A percentile compares a stretch with the other conserved stretches of the same genome.
These are phyloP conservation scores for Labeo catla DNA, from an alignment of 2,113 vertebrate species.

Conservation along the genomic window DNA sequence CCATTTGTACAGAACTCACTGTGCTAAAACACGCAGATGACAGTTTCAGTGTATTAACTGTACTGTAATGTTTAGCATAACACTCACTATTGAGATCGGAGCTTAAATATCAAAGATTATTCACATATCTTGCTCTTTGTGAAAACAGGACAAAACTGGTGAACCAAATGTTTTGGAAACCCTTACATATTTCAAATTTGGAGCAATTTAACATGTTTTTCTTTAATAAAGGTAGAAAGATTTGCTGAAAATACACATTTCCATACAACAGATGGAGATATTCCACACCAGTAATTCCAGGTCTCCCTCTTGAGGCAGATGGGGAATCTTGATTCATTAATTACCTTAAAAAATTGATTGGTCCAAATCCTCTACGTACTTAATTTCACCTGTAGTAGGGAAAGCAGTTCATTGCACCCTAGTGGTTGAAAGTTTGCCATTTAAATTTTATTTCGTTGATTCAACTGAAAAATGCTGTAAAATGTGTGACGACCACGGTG, in stretches of 20 bases:
- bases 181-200: too few relatives aligned
- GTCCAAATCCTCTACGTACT: not conserved
- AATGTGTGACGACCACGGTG: not conserved
- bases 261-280: not conserved
- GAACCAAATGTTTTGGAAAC: not conserved
- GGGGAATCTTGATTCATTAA: not conserved
- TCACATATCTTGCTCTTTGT: not conserved
- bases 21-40: constrained; percentile 4
- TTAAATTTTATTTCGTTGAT: not conserved
- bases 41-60: not conserved
- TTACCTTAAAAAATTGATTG: not conserved
- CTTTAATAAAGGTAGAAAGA: too few relatives aligned
- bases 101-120: not conserved
- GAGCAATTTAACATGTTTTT: too few relatives aligned
- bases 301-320: not conserved
- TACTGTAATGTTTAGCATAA: not conserved
- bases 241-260: not conserved
- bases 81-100: not conserved
- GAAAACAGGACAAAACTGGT: too few relatives aligned
- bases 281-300: not conserved
- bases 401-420: not conserved
- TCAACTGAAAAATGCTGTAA: not conserved
- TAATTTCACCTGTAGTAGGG: not conserved
- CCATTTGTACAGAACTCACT: constrained; percentile 19
- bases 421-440: not conserved